Percentiles rank a stretch among this genome's conserved stretches.
These are phyloP conservation scores for Phaethon lepturus DNA, from an alignment of 2,113 vertebrate species.

Conservation along the genomic window DNA sequence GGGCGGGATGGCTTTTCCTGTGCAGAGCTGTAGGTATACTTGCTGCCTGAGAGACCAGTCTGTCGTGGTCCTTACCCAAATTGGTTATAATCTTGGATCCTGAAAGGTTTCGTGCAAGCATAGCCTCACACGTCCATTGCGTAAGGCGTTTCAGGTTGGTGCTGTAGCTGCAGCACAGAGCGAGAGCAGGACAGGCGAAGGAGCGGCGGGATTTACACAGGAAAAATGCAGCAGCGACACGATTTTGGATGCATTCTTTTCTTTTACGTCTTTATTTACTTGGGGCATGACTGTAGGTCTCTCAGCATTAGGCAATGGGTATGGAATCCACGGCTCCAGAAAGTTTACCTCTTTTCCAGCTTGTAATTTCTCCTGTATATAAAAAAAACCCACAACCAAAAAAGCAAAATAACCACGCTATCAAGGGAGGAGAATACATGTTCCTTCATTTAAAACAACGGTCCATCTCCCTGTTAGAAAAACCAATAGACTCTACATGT, in stretches of 20 bases:
- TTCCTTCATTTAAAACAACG: background rate
- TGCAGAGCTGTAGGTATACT: background rate
- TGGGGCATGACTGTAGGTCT: background rate
- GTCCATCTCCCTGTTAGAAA: background rate
- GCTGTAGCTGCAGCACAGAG: background rate
- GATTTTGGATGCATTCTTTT: background rate
- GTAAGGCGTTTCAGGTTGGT: background rate
- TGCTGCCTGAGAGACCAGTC: background rate
- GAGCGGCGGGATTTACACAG: background rate
- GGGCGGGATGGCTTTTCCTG: background rate
- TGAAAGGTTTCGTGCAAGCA: background rate
- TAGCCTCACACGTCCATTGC: accelerated
- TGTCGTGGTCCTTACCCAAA: background rate
- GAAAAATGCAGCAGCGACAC: background rate
- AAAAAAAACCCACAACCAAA: background rate
- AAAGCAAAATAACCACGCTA: background rate
- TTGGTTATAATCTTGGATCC: background rate
- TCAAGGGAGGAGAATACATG: background rate
- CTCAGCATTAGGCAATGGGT: background rate
- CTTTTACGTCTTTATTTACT: background rate
- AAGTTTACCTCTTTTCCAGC: background rate
- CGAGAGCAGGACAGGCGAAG: background rate
- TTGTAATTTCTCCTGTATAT: background rate
- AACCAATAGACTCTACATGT: background rate
- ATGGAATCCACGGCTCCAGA: background rate